Evolutionary conservation across 2,888 invertebrate genomes (phyloP), one percentile per base, ranked within the genome.

Genomic region (Entomobrya proxima): DNA sequence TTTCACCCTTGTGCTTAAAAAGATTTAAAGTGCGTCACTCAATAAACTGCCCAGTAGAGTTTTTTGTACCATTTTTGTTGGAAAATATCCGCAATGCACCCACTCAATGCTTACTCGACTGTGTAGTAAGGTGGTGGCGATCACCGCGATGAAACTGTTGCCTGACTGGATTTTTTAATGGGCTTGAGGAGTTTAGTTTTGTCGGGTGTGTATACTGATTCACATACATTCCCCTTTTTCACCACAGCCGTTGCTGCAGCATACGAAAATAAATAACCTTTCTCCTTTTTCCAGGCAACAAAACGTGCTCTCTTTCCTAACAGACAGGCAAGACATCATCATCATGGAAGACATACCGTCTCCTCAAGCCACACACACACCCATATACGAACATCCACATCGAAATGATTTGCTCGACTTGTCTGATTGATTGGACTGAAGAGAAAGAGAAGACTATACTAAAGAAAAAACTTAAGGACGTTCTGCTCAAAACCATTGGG

Each of bases 131-230:
- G 61, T 32, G 18, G 44, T 83, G 67, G 50, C 58, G 75, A 84
- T 77, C 67, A 83, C 67, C 67, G 58, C 52, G 64, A 69, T 76
- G 84, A 84, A 84, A 78, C 69, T 72, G 77, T 72, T 85, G 78
- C 85, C 72, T 85, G 85, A 85, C 85, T 85, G 35, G 85, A 84
- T 78, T 85, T 85, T 84, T 85, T 85, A 85, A 85, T 85, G 74
- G 61, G 27, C 40, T 77, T 50, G 32, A n/a, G n/a, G n/a, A 11
- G 30, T 44, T 27, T 15, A 9, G 37, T 18, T 13, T 13, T 18
- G 55, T 52, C 27, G 35, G 24, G 44, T n/a, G n/a, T n/a, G n/a
- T n/a, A n/a, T n/a, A n/a, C n/a, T n/a, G n/a, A n/a, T n/a, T n/a
- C n/a, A n/a, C n/a, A n/a, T n/a, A n/a, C n/a, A n/a, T n/a, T n/a